Base-by-base conservation (phyloP, 1,140 invertebrate species). In the Euwallacea fornicatus region DNA sequence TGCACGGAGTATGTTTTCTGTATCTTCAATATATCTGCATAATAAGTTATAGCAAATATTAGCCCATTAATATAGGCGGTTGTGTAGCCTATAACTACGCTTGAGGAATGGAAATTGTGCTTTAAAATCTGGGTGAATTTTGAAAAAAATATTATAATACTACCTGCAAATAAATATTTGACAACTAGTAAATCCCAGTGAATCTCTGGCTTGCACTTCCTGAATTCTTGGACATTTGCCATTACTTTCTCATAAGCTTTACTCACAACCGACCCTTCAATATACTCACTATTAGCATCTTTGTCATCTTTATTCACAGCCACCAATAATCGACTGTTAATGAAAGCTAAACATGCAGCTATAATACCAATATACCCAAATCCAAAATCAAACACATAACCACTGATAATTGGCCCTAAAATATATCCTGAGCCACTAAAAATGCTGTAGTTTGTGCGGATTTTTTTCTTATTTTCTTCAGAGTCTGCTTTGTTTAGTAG, bases 61-160 rank as follows among this genome's bases (percentile, higher is more conserved):
- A 71, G 7, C 33, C 41, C 55, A 59, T 74, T 74, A 42, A 74
- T 71, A 41, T 71, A 74, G 7, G 73, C 53, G 8, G 43, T 46
- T 13, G 73, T 74, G 42, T 74, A 71, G 0, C 73, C 73, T 9
- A 74, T 59, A 15, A 50, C 64, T 11, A 70, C 16, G 50, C 15
- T 55, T 21, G 16, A n/a, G 13, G 65, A 33, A 33, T 66, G 7
- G 54, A 54, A 74, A 59, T 74, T 74, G 46, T 68, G 11, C 16
- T 55, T 74, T 43, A 74, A 50, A 50, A 74, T 74, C 56, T 55
- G 65, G 11, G 69, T 41, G 59, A 74, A 74, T 59, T 74, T 74
- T 4, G 68, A 42, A 13, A 71, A 74, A 67, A 74, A 74, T 10
- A 71, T 68, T 6, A 64, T 63, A 7, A 70, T 41, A 63, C 73